Percentiles rank a stretch among this genome's conserved stretches.
These are phyloP conservation scores for Pachliopta kotzebuea DNA, from an alignment of 2,888 invertebrate species.

Conservation along the genomic window DNA sequence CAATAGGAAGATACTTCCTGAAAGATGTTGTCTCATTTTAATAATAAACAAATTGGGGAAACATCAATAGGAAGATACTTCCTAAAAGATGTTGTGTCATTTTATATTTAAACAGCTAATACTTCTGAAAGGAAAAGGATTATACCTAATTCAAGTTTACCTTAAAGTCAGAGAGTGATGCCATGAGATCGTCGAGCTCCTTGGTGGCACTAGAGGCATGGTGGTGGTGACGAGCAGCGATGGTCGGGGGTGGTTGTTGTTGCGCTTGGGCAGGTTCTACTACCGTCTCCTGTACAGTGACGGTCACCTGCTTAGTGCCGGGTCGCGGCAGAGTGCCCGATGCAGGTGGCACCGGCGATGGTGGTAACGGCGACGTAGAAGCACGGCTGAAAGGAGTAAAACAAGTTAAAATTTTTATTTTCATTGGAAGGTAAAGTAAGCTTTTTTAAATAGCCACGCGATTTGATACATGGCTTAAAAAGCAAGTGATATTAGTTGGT, in stretches of 20 bases:
- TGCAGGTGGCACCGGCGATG: conserved; percentile 42
- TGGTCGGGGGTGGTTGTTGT: conserved; percentile 53
- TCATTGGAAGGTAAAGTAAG: too few species aligned
- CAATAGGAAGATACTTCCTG: too few species aligned
- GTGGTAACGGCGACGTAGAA: conserved; percentile 48
- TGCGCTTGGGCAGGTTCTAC: conserved; percentile 72
- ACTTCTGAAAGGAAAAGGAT: not conserved
- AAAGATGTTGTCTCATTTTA: too few species aligned
- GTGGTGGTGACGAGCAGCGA: conserved; percentile 54
- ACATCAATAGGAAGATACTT: too few species aligned
- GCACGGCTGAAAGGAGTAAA: not conserved
- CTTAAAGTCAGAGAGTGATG: conserved; percentile 96
- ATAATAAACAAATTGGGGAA: too few species aligned
- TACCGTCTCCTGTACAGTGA: conserved; percentile 77
- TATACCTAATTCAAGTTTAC: conserved; percentile 63
- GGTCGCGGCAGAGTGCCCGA: conserved; percentile 69
- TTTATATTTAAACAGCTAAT: too few species aligned
- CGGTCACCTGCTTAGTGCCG: conserved; percentile 80
- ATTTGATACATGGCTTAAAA: too few species aligned
- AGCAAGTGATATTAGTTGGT: too few species aligned
- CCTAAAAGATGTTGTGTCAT: too few species aligned
- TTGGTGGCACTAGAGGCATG: conserved; percentile 94
- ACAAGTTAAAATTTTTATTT: not conserved
- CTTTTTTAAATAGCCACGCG: too few species aligned
- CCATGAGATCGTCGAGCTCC: conserved; percentile 98